Conservation (phyloP, 2,888 invertebrate species). For the Melipona beecheii region DNA sequence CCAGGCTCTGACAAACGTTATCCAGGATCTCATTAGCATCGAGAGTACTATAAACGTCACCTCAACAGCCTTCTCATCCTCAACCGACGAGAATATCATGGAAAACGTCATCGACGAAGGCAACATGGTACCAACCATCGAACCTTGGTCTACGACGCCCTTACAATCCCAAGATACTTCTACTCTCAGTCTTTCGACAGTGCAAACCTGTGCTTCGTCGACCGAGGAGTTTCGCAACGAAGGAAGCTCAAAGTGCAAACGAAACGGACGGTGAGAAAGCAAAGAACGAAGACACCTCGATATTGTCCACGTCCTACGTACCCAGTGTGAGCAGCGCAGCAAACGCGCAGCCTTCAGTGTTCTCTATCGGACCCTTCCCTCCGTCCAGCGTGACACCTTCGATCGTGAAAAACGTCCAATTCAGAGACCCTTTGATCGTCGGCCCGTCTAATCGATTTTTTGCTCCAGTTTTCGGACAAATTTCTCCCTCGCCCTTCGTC, state of each 20-base stretch:
- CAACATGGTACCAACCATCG: not conserved
- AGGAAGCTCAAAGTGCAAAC: not conserved
- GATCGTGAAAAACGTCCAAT: conserved; percentile 68
- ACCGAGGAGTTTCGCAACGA: not conserved
- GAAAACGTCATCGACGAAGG: not conserved
- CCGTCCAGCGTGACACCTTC: conserved; percentile 30
- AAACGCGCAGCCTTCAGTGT: conserved; percentile 71
- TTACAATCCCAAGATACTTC: not conserved
- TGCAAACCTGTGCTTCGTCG: not conserved
- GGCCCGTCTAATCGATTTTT: conserved; percentile 71
- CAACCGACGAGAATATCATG: not conserved
- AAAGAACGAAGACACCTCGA: conserved; percentile 44
- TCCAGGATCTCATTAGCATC: conserved; percentile 78
- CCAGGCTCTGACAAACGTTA: conserved; percentile 79
- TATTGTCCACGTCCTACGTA: conserved; percentile 29
- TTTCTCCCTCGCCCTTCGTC: not conserved
- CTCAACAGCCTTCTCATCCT: not conserved
- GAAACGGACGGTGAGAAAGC: conserved; percentile 53
- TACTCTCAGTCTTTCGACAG: not conserved
- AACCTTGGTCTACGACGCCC: not conserved
- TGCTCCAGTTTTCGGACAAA: conserved; percentile 57
- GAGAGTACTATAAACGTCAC: conserved; percentile 57
- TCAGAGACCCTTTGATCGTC: conserved; percentile 73
- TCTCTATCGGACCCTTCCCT: conserved; percentile 79
- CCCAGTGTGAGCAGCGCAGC: conserved; percentile 12